A percentile compares a stretch with the other conserved stretches of the same genome.
Evolutionary conservation across 1,140 invertebrate species (phyloP).

Genomic region (Magallana gigas): DNA sequence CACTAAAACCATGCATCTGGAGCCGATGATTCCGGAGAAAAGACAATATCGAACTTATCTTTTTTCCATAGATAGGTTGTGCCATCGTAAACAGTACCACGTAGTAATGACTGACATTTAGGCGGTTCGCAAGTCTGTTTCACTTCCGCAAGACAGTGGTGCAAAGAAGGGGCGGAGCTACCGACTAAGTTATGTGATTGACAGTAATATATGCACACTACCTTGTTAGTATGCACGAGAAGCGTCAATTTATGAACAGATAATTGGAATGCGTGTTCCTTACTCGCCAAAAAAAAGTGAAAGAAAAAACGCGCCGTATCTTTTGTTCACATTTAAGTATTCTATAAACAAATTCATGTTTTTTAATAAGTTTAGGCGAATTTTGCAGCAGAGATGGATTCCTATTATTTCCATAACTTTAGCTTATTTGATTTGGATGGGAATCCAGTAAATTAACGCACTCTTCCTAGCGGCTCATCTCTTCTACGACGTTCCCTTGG

Average conservation of each 20-base stretch:
- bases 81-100: constrained; percentile 11
- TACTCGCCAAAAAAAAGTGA: background rate
- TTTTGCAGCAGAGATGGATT: background rate
- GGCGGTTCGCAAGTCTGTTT: constrained; percentile 34
- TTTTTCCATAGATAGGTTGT: background rate
- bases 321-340: too few species aligned
- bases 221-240: constrained; percentile 23
- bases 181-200: background rate
- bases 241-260: constrained; percentile 3
- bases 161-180: background rate
- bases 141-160: constrained; percentile 24
- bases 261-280: background rate
- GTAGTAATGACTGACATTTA: constrained; percentile 35
- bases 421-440: background rate
- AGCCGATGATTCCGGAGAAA: background rate
- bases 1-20: constrained; percentile 22
- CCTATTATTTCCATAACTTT: background rate
- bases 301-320: too few species aligned
- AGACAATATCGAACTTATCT: constrained; percentile 7
- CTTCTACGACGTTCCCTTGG: constrained; percentile 10
- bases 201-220: constrained; percentile 17
- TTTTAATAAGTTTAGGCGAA: background rate
- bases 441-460: background rate
- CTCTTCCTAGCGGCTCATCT: background rate
- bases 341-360: too few species aligned